Percentiles rank a stretch among this genome's conserved stretches.
Conservation (phyloP, 2,888 invertebrate species). For the Lochmaea crataegi region DNA sequence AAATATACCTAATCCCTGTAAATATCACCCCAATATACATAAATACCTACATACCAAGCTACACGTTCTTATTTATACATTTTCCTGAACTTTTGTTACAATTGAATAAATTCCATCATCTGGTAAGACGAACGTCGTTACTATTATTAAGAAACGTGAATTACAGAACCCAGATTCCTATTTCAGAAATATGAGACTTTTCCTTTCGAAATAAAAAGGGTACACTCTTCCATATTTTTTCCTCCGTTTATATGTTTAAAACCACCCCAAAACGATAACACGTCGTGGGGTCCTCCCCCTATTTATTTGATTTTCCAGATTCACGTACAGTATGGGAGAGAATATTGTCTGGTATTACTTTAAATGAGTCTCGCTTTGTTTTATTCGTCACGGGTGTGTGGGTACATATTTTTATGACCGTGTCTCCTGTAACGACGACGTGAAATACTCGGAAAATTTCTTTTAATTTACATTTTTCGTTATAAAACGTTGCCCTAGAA, state of each 20-base stretch:
- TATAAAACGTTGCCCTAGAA: not conserved
- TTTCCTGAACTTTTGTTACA: too few relatives aligned
- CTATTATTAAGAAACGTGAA: too few relatives aligned
- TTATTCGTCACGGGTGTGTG: conserved; percentile 48
- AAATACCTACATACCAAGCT: too few relatives aligned
- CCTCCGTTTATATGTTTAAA: not conserved
- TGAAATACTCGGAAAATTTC: conserved; percentile 10
- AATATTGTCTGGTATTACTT: conserved; percentile 46
- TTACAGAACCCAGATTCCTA: too few relatives aligned
- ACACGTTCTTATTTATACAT: too few relatives aligned
- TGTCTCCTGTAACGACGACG: conserved; percentile 11
- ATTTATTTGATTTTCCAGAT: conserved; percentile 47
- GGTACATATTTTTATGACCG: conserved; percentile 48
- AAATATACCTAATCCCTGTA: too few relatives aligned
- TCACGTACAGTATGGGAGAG: conserved; percentile 36
- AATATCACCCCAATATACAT: too few relatives aligned
- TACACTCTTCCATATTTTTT: not conserved
- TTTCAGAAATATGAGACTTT: too few relatives aligned
- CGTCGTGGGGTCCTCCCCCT: conserved; percentile 35
- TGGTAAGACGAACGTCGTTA: too few relatives aligned
- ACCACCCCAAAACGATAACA: conserved; percentile 8
- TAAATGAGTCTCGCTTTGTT: conserved; percentile 49
- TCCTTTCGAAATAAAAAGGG: too few relatives aligned
- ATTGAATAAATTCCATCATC: too few relatives aligned
- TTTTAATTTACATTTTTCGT: not conserved